These are phyloP conservation scores for Stegodyphus dumicola DNA, from an alignment of 1,140 invertebrate species.

Conservation along the genomic window DNA sequence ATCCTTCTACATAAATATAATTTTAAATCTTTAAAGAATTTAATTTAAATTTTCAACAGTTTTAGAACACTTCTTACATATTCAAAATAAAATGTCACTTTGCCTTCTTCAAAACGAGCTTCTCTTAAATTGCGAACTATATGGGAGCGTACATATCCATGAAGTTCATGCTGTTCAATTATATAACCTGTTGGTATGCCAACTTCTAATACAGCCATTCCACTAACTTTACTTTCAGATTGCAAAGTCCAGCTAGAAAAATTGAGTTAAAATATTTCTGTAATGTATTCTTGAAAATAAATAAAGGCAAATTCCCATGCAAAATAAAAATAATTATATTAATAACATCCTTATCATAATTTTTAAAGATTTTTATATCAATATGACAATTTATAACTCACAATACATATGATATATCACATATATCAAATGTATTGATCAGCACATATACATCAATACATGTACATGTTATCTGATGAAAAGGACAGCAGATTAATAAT, in stretches of 20 bases:
- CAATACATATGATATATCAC: too few relatives aligned
- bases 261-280: too few relatives aligned
- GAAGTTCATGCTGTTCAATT: conserved; percentile 88
- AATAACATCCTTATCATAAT: too few relatives aligned
- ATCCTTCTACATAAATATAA: background rate
- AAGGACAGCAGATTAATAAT: too few relatives aligned
- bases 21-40: too few relatives aligned
- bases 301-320: background rate
- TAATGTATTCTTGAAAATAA: too few relatives aligned
- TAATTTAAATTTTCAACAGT: background rate
- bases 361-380: too few relatives aligned
- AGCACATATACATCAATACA: too few relatives aligned
- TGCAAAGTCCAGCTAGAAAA: conserved; percentile 79
- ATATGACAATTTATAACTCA: too few relatives aligned
- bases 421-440: too few relatives aligned
- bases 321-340: too few relatives aligned
- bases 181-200: conserved; percentile 94
- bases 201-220: conserved; percentile 91
- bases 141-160: conserved; percentile 80
- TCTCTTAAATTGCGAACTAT: conserved; percentile 82
- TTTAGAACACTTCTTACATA: conserved; percentile 76
- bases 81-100: conserved; percentile 94
- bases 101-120: conserved; percentile 83
- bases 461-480: too few relatives aligned
- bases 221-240: conserved; percentile 84